Percentiles rank a stretch among this genome's conserved stretches.
Evolutionary conservation across 2,113 vertebrate species (phyloP).

Genomic region (Macroglossus sobrinus): DNA sequence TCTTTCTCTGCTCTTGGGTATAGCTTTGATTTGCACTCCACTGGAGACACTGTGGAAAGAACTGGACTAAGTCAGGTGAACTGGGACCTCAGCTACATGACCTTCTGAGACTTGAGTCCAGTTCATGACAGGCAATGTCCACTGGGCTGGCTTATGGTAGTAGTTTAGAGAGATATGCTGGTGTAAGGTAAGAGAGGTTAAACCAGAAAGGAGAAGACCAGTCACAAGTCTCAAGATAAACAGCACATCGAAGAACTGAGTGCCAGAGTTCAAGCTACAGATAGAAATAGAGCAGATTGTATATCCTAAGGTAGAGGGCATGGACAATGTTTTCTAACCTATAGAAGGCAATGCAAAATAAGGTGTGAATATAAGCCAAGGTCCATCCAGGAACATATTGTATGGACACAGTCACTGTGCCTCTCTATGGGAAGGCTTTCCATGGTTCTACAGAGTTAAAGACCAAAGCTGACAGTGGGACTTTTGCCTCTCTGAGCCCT

Average conservation of each 20-base stretch:
- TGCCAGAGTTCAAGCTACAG: not conserved
- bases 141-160: not conserved
- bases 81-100: not conserved
- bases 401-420: not conserved
- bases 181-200: not conserved
- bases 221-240: not conserved
- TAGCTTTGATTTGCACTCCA: not conserved
- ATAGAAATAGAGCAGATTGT: not conserved
- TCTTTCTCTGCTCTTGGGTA: not conserved
- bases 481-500: not conserved
- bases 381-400: not conserved
- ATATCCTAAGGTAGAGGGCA: not conserved
- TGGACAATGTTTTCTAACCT: not conserved
- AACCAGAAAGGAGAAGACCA: not conserved
- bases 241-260: not conserved
- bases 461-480: not conserved
- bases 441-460: not conserved
- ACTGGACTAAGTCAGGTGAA: not conserved
- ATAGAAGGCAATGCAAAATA: not conserved
- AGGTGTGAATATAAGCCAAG: not conserved
- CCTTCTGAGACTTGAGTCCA: not conserved
- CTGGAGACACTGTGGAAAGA: not conserved
- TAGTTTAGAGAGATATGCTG: not conserved
- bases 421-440: not conserved
- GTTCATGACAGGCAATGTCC: not conserved